phyloP scores from a whole-genome alignment of 2,113 vertebrate genomes.

The Seriola rivoliana region DNA sequence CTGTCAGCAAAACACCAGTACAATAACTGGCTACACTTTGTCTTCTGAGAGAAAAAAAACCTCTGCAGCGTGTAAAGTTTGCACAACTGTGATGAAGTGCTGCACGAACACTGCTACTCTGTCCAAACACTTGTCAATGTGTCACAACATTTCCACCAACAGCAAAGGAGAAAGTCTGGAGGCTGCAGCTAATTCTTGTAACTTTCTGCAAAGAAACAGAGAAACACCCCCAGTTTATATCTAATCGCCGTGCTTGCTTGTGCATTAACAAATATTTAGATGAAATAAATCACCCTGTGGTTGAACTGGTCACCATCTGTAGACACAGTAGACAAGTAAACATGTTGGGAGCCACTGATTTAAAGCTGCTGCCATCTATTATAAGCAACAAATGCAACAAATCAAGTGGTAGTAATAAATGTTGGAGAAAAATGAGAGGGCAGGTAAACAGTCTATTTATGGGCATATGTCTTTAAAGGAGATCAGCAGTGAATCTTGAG shows the following conservation, averaged over 20 bases:
- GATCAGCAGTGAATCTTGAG: conserved; percentile 4
- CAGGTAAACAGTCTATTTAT: conserved; percentile 33
- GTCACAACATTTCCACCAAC: conserved; percentile 15
- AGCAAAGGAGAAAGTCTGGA: neutral
- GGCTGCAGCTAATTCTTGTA: neutral
- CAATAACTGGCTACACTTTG: neutral
- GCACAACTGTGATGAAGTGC: conserved; percentile 12
- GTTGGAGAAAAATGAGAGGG: conserved; percentile 8
- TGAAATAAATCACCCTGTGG: no score
- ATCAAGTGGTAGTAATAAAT: conserved; percentile 4
- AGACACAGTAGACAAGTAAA: neutral
- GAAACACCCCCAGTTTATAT: neutral
- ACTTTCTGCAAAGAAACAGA: neutral
- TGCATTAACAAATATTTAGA: neutral
- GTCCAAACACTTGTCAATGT: conserved; percentile 34
- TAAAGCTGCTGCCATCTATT: neutral
- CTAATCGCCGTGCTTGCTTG: neutral
- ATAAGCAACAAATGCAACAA: conserved; percentile 1
- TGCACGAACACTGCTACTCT: conserved; percentile 3
- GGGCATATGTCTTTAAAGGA: conserved; percentile 10
- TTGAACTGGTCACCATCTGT: neutral
- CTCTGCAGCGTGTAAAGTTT: conserved; percentile 8
- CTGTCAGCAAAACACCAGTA: neutral
- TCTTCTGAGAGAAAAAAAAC: conserved; percentile 1
- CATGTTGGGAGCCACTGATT: neutral